Conservation (phyloP, 2,888 invertebrate species). For the Tipula unca region DNA sequence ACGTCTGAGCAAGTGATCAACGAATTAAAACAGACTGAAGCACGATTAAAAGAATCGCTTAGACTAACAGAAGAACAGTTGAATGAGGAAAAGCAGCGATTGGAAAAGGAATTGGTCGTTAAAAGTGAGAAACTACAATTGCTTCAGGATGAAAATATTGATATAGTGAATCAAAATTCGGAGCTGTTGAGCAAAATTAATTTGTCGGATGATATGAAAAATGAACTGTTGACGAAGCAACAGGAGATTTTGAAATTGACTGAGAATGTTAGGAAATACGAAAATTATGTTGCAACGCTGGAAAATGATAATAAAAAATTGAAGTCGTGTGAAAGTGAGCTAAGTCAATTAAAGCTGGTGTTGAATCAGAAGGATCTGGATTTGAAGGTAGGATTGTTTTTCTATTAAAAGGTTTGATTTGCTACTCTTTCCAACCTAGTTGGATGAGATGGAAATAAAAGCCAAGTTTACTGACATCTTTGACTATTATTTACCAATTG, state of each 20-base stretch:
- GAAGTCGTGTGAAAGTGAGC: background rate
- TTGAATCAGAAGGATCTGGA: conserved; percentile 16
- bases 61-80: background rate
- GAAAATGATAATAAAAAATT: background rate
- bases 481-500: background rate
- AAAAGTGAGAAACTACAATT: background rate
- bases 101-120: background rate
- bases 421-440: too few species aligned
- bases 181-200: background rate
- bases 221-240: background rate
- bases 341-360: background rate
- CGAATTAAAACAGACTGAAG: background rate
- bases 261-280: background rate
- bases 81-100: background rate
- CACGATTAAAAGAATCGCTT: conserved; percentile 20
- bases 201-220: conserved; percentile 9
- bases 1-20: background rate
- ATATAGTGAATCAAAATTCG: background rate
- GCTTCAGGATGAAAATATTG: background rate
- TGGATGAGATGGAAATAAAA: too few species aligned
- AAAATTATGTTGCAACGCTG: background rate
- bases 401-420: too few species aligned
- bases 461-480: background rate
- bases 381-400: background rate
- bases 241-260: background rate